Evolutionary conservation across 2,113 vertebrate genomes (phyloP), one percentile per base, ranked within the genome.

Genomic region (pig (Sus scrofa)): DNA sequence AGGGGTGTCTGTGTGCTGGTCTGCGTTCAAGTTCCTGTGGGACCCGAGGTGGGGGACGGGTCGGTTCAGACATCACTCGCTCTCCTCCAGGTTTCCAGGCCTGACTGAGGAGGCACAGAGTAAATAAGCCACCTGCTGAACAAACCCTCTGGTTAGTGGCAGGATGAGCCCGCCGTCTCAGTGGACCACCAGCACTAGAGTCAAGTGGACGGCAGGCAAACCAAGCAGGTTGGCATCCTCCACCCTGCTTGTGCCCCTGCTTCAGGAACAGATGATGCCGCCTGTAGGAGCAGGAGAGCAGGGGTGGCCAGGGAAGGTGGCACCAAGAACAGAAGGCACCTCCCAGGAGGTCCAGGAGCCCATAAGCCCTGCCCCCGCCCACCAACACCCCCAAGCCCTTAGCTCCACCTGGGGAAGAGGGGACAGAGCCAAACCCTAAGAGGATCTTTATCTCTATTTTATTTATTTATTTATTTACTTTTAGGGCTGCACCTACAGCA

Each of bases 241-340:
- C 16, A 32, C 63, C 39, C 39, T 62, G 1, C 22, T 52, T 3
- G 8, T 1, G 18, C 34, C 65, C 30, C 26, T 1, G 8, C 44
- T 44, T 20, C 81, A 62, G 65, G 65, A 26, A 6, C 81, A 52
- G 62, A 27, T 1, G 6, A 22, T 12, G 18, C n/a, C 24, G 62
- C 65, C 62, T 18, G 1, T 3, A 16, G 62, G 34, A 20, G 52
- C 34, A 39, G 58, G 26, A 11, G 62, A 27, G 32, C 2, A 89
- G 50, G 2, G 10, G 50, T 24, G 68, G 34, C 34, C 1, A 0
- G 3, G 8, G 6, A 34, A 34, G 37, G 10, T 0, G 16, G 16
- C 26, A 34, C 50, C 4, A n/a, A 60, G 82, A n/a, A 6, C 5
- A 6, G n/a, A 34, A n/a, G 30, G 19, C 7, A 3, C 3, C 58